Evolutionary conservation across 1,140 invertebrate genomes (phyloP).

Genomic region (Drosophila pandora): DNA sequence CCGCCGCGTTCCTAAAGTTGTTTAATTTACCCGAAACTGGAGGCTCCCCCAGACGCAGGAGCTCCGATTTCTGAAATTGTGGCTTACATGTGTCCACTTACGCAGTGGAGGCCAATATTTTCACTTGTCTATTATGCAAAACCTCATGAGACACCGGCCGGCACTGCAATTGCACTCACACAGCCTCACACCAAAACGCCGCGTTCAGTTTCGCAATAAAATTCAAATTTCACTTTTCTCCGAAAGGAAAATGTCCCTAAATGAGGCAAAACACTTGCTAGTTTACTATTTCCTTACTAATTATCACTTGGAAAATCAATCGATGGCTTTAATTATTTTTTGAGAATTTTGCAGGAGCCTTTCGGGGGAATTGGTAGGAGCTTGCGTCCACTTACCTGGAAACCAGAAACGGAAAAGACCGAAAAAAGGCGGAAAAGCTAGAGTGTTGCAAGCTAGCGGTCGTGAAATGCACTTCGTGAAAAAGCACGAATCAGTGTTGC

Average conservation of each 20-base stretch:
- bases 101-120: slow-evolving; percentile 10
- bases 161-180: slow-evolving; percentile 11
- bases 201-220: neutral
- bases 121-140: slow-evolving; percentile 43
- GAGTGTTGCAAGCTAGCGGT: neutral
- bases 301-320: slow-evolving; percentile 45
- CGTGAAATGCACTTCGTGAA: neutral
- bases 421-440: slow-evolving; percentile 15
- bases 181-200: neutral
- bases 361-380: neutral
- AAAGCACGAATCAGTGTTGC: neutral
- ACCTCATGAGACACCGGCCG: slow-evolving; percentile 34
- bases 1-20: slow-evolving; percentile 4
- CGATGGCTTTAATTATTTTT: slow-evolving; percentile 51
- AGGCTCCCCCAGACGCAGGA: neutral
- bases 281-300: slow-evolving; percentile 18
- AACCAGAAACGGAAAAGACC: slow-evolving; percentile 76
- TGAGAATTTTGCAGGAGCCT: slow-evolving; percentile 41
- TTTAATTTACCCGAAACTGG: neutral
- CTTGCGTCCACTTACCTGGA: slow-evolving; percentile 72
- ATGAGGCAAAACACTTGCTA: slow-evolving; percentile 1
- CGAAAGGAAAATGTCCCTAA: neutral
- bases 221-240: neutral
- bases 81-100: slow-evolving; percentile 8
- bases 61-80: neutral